Base-by-base conservation (phyloP, 2,797 vertebrate species). In the Loriculus beryllinus region DNA sequence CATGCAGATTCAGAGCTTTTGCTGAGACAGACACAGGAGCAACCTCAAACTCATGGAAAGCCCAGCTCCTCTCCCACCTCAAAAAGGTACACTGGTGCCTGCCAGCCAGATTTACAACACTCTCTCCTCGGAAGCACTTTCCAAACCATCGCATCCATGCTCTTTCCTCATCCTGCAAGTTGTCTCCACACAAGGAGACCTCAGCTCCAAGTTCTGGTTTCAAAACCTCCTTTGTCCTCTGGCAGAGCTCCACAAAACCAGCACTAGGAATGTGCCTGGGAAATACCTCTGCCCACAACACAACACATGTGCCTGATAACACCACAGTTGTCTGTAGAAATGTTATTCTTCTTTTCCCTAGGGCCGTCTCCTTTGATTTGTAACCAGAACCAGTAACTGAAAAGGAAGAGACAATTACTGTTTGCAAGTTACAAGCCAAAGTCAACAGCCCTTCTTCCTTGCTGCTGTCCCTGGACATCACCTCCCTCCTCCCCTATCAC, bases 391-490 rank as follows among this genome's bases (percentile, higher is more conserved):
- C 28, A 76, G 25, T 31, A 85, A 56, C 51, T 69, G 60, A 76
- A 83, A 95, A 86, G 80, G 88, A 94, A 91, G 71, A 56, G 75
- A 67, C 56, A 82, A 82, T 52, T 69, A 74, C 47, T 86, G 26
- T 25, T 70, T 12, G 11, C 31, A 86, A 91, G 51, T 39, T 72
- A 88, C 25, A 81, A 88, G 85, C 88, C 79, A 91, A 93, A 92
- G 64, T 60, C 86, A 91, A 82, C 89, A 92, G 45, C 51, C 42
- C 63, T 75, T 21, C 51, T 51, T 86, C 86, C 64, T 37, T 84
- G 77, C 78, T 67, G 43, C 62, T 57, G 28, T 23, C 64, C 52
- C 22, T 5, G 31, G 45, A 84, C 35, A 88, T 49, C 43, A 31
- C 26, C 43, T 86, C 54, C 52, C 16, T 69, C 52, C 72, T 69